A percentile compares a stretch with the other conserved stretches of the same genome.
Evolutionary conservation across 2,797 vertebrate genomes (phyloP).

Genomic region (Macropodus opercularis): DNA sequence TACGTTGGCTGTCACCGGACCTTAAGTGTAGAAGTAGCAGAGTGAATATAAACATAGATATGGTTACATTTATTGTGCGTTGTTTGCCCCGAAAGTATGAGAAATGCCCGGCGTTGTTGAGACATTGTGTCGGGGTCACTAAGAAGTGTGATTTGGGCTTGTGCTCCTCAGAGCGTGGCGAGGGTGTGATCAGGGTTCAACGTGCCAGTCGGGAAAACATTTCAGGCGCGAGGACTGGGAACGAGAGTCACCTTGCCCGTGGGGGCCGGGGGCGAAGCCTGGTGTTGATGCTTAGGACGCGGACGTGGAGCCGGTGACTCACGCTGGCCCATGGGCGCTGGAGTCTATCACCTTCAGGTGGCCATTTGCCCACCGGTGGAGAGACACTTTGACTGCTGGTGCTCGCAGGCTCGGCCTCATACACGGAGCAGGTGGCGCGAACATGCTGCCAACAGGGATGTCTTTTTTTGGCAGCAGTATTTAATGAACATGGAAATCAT

Average conservation of each 20-base stretch:
- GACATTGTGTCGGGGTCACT: conserved; percentile 12
- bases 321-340: conserved; percentile 61
- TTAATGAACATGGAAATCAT: conserved; percentile 53
- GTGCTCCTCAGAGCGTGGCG: conserved; percentile 27
- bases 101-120: conserved; percentile 10
- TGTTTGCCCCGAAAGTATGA: too few relatives aligned
- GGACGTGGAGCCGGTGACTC: conserved; percentile 68
- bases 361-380: conserved; percentile 60
- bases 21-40: not conserved
- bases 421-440: conserved; percentile 65
- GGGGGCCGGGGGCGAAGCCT: conserved; percentile 44
- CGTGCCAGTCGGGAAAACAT: conserved; percentile 63
- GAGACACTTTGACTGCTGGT: conserved; percentile 57
- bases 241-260: conserved; percentile 75
- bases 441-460: conserved; percentile 57
- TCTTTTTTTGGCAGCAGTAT: conserved; percentile 47
- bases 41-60: not conserved
- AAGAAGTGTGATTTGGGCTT: conserved; percentile 24
- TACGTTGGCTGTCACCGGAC: not conserved
- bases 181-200: conserved; percentile 25
- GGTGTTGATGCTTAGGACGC: conserved; percentile 46
- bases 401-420: conserved; percentile 50
- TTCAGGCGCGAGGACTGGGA: conserved; percentile 38
- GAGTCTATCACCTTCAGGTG: conserved; percentile 75
- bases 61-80: too few relatives aligned